Conservation (phyloP, 1,140 invertebrate species). For the Ridgeia piscesae region DNA sequence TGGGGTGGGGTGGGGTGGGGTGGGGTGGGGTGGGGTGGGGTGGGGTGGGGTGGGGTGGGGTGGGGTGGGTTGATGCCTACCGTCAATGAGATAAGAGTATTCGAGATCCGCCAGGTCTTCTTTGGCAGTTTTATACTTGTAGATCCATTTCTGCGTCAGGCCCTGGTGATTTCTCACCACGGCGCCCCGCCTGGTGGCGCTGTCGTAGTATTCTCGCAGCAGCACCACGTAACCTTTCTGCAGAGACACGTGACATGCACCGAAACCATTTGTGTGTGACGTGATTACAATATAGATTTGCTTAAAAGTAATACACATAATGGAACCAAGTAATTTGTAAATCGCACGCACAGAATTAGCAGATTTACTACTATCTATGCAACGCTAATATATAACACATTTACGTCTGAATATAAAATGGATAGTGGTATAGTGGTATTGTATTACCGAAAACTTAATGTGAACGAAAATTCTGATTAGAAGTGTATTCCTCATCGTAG, state of each 20-base stretch:
- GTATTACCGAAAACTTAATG: too few species aligned
- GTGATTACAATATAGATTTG: background rate
- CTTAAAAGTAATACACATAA: background rate
- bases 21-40: too few species aligned
- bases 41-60: too few species aligned
- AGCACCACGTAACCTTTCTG: background rate
- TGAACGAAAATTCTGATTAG: too few species aligned
- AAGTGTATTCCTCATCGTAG: too few species aligned
- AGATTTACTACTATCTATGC: too few species aligned
- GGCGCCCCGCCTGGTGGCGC: background rate
- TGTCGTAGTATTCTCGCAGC: background rate
- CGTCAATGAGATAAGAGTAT: background rate
- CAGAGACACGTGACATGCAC: background rate
- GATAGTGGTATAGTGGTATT: too few species aligned
- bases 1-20: too few species aligned
- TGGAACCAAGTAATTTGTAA: background rate
- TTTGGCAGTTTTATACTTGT: background rate
- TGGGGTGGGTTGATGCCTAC: background rate
- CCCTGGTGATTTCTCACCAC: background rate
- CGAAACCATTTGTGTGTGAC: background rate
- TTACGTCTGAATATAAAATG: too few species aligned
- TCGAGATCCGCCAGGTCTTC: background rate
- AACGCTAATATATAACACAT: too few species aligned
- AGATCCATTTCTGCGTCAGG: background rate
- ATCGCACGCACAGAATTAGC: too few species aligned